Conservation (phyloP, 2,888 invertebrate genomes). For the Meloe dianella region DNA sequence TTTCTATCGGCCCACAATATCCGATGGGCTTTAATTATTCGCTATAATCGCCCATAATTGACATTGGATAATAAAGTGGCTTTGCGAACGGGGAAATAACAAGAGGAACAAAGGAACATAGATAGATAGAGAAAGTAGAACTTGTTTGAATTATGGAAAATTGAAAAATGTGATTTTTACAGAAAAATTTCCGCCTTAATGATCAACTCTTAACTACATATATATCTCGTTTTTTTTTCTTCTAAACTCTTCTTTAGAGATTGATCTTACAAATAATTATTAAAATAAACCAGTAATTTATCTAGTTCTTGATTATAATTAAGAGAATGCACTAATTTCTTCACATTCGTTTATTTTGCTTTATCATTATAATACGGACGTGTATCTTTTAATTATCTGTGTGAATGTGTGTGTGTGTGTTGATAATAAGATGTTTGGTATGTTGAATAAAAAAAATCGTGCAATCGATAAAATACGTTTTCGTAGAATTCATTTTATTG, state of each 20-base stretch:
- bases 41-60: conserved; percentile 17
- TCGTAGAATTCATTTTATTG: neutral
- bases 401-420: too few species aligned
- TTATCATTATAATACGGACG: neutral
- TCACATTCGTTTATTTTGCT: neutral
- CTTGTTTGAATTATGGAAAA: neutral
- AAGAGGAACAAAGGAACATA: neutral
- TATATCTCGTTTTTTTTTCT: too few species aligned
- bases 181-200: neutral
- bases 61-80: conserved; percentile 7
- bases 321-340: conserved; percentile 7
- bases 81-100: neutral
- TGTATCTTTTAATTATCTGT: conserved; percentile 5
- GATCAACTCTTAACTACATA: neutral
- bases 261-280: conserved; percentile 7
- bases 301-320: conserved; percentile 10
- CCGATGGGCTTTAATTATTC: conserved; percentile 28
- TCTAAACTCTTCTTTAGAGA: neutral
- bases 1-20: conserved; percentile 28
- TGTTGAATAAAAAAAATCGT: neutral
- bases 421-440: too few species aligned
- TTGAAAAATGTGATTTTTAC: neutral
- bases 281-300: conserved; percentile 5
- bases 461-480: neutral
- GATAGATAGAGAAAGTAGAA: neutral